Percentiles rank a stretch among this genome's conserved stretches.
phyloP scores from a whole-genome alignment of 2,797 vertebrate genomes.

The Hylomyscus alleni region DNA sequence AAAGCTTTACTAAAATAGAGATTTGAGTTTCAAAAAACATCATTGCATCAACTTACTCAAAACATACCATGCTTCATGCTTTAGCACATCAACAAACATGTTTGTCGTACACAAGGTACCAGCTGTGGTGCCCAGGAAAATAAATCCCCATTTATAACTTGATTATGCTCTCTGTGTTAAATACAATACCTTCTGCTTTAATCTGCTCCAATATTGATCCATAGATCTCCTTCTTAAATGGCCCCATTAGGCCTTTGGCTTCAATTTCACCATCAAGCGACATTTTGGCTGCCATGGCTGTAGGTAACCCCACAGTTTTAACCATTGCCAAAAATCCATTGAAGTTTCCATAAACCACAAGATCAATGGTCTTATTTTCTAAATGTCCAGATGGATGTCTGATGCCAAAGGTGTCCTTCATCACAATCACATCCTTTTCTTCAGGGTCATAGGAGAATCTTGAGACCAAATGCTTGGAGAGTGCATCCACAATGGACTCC shows the following conservation, averaged over 20 bases:
- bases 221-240: conserved; percentile 94
- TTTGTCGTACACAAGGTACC: conserved; percentile 38
- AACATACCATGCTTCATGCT: conserved; percentile 44
- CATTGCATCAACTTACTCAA: conserved; percentile 55
- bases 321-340: conserved; percentile 97
- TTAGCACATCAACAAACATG: conserved; percentile 5
- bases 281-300: conserved; percentile 96
- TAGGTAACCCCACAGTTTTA: conserved; percentile 97
- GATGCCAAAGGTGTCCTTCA: conserved; percentile 96
- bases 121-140: conserved; percentile 4
- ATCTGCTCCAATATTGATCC: conserved; percentile 92
- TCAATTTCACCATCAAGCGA: conserved; percentile 95
- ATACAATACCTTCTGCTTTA: conserved; percentile 93
- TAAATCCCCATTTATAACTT: conserved; percentile 76
- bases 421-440: conserved; percentile 96
- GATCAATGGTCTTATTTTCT: conserved; percentile 94
- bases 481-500: conserved; percentile 92
- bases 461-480: conserved; percentile 95
- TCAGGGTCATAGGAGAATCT: conserved; percentile 93
- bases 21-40: conserved; percentile 58
- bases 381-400: conserved; percentile 96
- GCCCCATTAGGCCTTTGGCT: conserved; percentile 94
- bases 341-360: conserved; percentile 96
- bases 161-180: conserved; percentile 90
- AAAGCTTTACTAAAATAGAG: conserved; percentile 69